Percentiles rank a stretch among this genome's conserved stretches.
Evolutionary conservation across 2,888 invertebrate genomes (phyloP).

Genomic region (Chelonus formosanus): DNA sequence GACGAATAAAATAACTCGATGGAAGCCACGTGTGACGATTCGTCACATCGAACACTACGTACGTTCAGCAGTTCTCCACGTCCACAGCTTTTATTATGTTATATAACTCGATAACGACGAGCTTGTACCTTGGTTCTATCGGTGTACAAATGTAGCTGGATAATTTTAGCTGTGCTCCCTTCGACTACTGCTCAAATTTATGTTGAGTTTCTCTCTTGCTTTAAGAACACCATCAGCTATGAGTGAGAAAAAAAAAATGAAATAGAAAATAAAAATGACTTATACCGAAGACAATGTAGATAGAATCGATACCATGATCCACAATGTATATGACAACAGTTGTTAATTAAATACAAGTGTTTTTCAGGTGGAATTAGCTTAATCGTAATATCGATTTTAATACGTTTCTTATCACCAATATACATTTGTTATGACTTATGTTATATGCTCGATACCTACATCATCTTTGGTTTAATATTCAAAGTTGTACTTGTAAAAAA

Average conservation of each 20-base stretch:
- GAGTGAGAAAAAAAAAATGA: not conserved
- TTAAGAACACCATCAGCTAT: not conserved
- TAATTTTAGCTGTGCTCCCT: slow-evolving; percentile 19
- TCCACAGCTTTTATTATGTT: slow-evolving; percentile 33
- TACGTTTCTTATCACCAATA: not conserved
- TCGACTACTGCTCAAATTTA: slow-evolving; percentile 32
- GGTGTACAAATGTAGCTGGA: slow-evolving; percentile 7
- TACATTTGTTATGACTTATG: too few species aligned
- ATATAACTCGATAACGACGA: slow-evolving; percentile 38
- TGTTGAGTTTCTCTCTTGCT: slow-evolving; percentile 6
- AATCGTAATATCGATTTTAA: slow-evolving; percentile 15
- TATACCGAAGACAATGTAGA: not conserved
- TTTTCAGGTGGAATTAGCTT: slow-evolving; percentile 48
- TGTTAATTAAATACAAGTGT: slow-evolving; percentile 61
- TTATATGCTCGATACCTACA: too few species aligned
- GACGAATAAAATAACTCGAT: too few species aligned
- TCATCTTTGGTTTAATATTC: too few species aligned
- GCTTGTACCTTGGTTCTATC: slow-evolving; percentile 7
- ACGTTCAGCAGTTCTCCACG: slow-evolving; percentile 25
- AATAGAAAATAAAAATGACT: slow-evolving; percentile 7
- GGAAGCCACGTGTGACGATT: not conserved
- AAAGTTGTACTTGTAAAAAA: too few species aligned
- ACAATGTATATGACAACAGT: slow-evolving; percentile 43
- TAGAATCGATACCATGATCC: slow-evolving; percentile 3
- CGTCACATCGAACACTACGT: not conserved